phyloP scores from a whole-genome alignment of 2,888 invertebrate species.

The Coenonympha glycerion region DNA sequence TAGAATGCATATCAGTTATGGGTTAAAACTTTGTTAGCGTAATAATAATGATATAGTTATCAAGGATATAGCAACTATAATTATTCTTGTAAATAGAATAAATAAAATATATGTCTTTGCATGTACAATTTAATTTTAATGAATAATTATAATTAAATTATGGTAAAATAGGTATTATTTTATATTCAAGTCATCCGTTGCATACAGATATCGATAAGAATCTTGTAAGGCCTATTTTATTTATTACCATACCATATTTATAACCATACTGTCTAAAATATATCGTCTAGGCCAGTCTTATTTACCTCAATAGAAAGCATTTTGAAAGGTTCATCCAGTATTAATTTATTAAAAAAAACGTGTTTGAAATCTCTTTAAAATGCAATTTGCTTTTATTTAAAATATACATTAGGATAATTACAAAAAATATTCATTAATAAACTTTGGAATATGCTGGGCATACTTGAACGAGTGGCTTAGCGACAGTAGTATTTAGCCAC shows the following conservation, averaged over 20 bases:
- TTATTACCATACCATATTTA: too few relatives aligned
- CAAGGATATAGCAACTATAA: constrained; percentile 40
- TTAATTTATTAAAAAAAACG: constrained; percentile 3
- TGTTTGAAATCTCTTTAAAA: neutral
- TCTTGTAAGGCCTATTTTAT: constrained; percentile 23
- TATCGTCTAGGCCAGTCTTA: constrained; percentile 19
- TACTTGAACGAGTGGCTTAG: too few relatives aligned
- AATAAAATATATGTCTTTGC: constrained; percentile 53
- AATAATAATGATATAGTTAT: constrained; percentile 26
- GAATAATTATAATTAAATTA: constrained; percentile 18
- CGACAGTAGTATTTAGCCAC: too few relatives aligned
- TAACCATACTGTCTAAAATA: too few relatives aligned
- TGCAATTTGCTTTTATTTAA: neutral
- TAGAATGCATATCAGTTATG: constrained; percentile 56
- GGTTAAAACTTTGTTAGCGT: constrained; percentile 48
- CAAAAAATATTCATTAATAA: too few relatives aligned
- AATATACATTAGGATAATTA: too few relatives aligned
- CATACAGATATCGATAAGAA: neutral
- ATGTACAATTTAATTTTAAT: constrained; percentile 35
- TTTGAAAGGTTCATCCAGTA: constrained; percentile 14
- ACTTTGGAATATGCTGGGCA: too few relatives aligned
- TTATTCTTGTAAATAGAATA: constrained; percentile 43
- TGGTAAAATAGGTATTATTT: neutral
- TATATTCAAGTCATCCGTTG: neutral
- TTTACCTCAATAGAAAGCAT: constrained; percentile 12